Evolutionary conservation across 35 echinoderm and acorn worm species (phyloP).

Genomic region (Stichopus chloronotus): DNA sequence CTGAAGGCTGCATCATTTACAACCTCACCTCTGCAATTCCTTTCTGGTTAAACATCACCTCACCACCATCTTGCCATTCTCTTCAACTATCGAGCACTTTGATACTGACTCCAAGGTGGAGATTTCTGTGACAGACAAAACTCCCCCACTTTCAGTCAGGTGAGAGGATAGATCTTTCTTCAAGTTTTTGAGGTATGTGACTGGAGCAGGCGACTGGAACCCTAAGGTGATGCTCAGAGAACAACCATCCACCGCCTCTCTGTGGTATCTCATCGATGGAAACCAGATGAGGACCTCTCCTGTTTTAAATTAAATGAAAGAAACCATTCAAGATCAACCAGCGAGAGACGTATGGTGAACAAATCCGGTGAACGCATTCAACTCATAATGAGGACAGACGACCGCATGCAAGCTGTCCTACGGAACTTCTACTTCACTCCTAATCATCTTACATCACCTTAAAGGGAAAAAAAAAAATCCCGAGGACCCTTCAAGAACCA

Average conservation of each 20-base stretch:
- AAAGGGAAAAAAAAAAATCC: no score
- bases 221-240: conserved; percentile 87
- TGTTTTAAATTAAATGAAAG: neutral
- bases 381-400: no score
- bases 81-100: conserved; percentile 7
- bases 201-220: conserved; percentile 78
- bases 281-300: conserved; percentile 91
- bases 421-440: no score
- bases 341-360: neutral
- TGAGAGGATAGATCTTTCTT: conserved; percentile 21
- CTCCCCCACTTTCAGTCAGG: neutral
- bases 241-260: conserved; percentile 85
- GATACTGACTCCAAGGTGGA: neutral
- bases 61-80: neutral
- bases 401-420: no score
- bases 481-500: no score
- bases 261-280: conserved; percentile 79
- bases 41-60: neutral
- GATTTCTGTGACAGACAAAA: neutral
- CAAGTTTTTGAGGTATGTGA: conserved; percentile 66
- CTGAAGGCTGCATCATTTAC: no score
- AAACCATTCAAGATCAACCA: neutral
- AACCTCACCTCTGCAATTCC: no score
- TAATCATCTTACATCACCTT: no score
- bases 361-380: neutral